Evolutionary conservation across 2,797 vertebrate genomes (phyloP), one percentile per base, ranked within the genome.

Genomic region (Spondyliosoma cantharus): DNA sequence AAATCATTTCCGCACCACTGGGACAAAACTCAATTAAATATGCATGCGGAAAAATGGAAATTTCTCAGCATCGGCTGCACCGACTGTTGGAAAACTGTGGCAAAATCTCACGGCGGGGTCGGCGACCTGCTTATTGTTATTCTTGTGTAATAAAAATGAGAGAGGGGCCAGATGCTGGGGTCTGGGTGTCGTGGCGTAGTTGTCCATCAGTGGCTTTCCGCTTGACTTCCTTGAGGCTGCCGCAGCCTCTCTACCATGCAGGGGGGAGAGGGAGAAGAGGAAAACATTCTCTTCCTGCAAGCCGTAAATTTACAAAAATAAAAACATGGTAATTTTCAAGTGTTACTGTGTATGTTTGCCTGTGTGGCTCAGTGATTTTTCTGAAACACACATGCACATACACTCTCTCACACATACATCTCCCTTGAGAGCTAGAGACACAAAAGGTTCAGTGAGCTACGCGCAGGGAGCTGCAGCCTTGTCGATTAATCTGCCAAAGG

Each of bases 21-120:
- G 95, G 95, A 96, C 94, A 96, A 95, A 96, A 95, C 95, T 94
- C 95, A 96, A 96, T 96, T 96, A 96, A 96, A 96, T 95, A 96
- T 96, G 95, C 95, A 96, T 95, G 94, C 93, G 86, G 95, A 96
- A 96, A 94, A 95, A 95, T 96, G 95, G 95, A 95, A 96, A 96
- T 96, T 96, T 95, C 91, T 90, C 93, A 91, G 93, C 95, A 95
- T 94, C 92, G 87, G 91, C 92, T 91, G 93, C 94, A 90, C 92
- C 86, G 93, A 94, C 92, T 95, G 94, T 91, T 92, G 90, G 94
- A 93, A 94, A 95, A 95, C 91, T 93, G 91, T 91, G 84, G 93
- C 92, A 89, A 95, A 96, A 93, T 94, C 93, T 93, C 93, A 90
- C 90, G 73, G 91, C 81, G 81, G 91, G 95, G 95, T 95, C 93